Conservation (phyloP, 2,888 invertebrate genomes). For the Sipunculus nudus region DNA sequence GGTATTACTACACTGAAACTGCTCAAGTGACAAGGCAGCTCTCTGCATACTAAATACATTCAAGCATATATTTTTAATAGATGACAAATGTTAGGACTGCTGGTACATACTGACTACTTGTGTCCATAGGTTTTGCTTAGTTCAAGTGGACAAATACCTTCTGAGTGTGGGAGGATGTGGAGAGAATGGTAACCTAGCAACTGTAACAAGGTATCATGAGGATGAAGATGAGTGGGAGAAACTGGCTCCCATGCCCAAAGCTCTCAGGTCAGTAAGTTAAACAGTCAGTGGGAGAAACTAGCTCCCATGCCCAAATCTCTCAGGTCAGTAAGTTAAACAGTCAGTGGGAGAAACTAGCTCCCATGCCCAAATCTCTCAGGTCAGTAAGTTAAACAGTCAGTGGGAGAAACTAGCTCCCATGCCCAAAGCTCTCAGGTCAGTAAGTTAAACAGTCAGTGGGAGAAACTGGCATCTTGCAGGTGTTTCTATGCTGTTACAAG, state of each 20-base stretch:
- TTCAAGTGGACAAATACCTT: slow-evolving; percentile 30
- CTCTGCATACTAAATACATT: too few species aligned
- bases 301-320: slow-evolving; percentile 30
- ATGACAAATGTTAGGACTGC: too few species aligned
- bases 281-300: slow-evolving; percentile 23
- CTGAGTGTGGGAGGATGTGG: slow-evolving; percentile 30
- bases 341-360: too few species aligned
- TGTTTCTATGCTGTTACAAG: too few species aligned
- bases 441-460: too few species aligned
- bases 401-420: slow-evolving; percentile 25
- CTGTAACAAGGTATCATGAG: slow-evolving; percentile 21
- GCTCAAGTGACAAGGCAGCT: too few species aligned
- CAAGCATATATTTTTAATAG: too few species aligned
- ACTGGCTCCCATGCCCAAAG: slow-evolving; percentile 28
- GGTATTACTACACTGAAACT: too few species aligned
- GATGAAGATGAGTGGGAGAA: slow-evolving; percentile 29
- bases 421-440: slow-evolving; percentile 32
- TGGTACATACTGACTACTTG: too few species aligned
- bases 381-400: slow-evolving; percentile 21
- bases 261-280: slow-evolving; percentile 19
- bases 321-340: slow-evolving; percentile 15
- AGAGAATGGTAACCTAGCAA: slow-evolving; percentile 25
- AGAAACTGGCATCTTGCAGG: too few species aligned
- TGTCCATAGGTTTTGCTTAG: slow-evolving; percentile 35
- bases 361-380: too few species aligned